Base-by-base conservation (phyloP, 2,888 invertebrate species). In the Polyploca ridens region DNA sequence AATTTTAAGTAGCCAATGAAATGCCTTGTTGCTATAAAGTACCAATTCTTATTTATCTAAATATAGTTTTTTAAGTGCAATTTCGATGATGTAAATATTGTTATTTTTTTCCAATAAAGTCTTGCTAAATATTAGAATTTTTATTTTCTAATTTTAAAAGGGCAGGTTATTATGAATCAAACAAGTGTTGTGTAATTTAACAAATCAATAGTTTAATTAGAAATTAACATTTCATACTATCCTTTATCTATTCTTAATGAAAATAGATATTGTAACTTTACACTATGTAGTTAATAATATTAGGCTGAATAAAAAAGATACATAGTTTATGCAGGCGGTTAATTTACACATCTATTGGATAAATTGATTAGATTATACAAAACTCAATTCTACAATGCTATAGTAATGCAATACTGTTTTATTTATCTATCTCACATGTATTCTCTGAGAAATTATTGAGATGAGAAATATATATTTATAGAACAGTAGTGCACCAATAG, bases 171-270 rank as follows among this genome's bases (percentile, higher is more conserved):
- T 3, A 85, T 79, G 89, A 70, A 89, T 85, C 81, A 76, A 49
- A 64, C 63, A 33, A 44, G 54, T 16, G 1, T 71, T 68, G 70
- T 75, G 74, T 87, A 88, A 86, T 87, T 91, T 90, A 92, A 93
- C 91, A 93, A 93, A 93, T 90, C 84, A 89, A 88, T 91, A 89
- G 86, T 93, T 84, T 93, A 90, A 90, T 92, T 85, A 83, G 88
- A 93, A 93, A 90, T 89, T 87, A 93, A 92, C 90, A 90, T 84
- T 88, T 88, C 78, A 87, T 84, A 83, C 87, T 90, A 90, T 84
- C 69, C 65, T 74, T 85, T 82, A 79, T 83, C 87, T 90, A 88
- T 88, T 85, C 82, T 86, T 91, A 89, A 89, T 83, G 87, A 91
- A 92, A 91, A 91, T 91, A 90, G 84, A 88, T 54, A 46, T 81